phyloP scores from a whole-genome alignment of 2,888 invertebrate species.

The Caenorhabditis wallacei region DNA sequence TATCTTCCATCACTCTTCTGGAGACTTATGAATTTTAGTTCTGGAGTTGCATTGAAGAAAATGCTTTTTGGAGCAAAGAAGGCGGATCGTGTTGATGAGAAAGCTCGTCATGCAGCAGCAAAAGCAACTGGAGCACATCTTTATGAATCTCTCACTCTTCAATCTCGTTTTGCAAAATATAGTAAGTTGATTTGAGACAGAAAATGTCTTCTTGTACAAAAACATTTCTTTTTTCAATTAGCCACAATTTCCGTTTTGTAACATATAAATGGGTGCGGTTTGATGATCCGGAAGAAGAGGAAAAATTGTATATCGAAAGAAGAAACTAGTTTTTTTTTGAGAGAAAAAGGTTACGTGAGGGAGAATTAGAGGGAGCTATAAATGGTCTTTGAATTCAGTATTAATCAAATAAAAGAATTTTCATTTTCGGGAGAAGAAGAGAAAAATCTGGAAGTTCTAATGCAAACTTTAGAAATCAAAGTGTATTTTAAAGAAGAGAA shows the following conservation, averaged over 20 bases:
- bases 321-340: slow-evolving; percentile 38
- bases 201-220: background rate
- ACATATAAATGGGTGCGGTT: slow-evolving; percentile 19
- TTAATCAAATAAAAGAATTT: slow-evolving; percentile 44
- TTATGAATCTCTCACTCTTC: slow-evolving; percentile 84
- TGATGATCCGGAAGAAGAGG: slow-evolving; percentile 51
- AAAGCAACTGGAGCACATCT: slow-evolving; percentile 85
- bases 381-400: slow-evolving; percentile 53
- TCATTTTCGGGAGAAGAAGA: slow-evolving; percentile 28
- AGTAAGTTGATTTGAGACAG: slow-evolving; percentile 34
- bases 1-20: slow-evolving; percentile 85
- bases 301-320: background rate
- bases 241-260: slow-evolving; percentile 38
- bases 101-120: slow-evolving; percentile 62
- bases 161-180: slow-evolving; percentile 83
- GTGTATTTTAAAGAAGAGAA: slow-evolving; percentile 9
- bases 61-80: slow-evolving; percentile 82
- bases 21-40: slow-evolving; percentile 84
- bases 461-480: slow-evolving; percentile 19
- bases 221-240: slow-evolving; percentile 32
- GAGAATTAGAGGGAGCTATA: slow-evolving; percentile 4
- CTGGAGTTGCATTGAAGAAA: slow-evolving; percentile 74
- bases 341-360: background rate
- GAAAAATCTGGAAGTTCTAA: slow-evolving; percentile 40
- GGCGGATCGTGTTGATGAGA: slow-evolving; percentile 83